Evolutionary conservation across 2,797 vertebrate species (phyloP).

Genomic region (Nyctibius grandis): DNA sequence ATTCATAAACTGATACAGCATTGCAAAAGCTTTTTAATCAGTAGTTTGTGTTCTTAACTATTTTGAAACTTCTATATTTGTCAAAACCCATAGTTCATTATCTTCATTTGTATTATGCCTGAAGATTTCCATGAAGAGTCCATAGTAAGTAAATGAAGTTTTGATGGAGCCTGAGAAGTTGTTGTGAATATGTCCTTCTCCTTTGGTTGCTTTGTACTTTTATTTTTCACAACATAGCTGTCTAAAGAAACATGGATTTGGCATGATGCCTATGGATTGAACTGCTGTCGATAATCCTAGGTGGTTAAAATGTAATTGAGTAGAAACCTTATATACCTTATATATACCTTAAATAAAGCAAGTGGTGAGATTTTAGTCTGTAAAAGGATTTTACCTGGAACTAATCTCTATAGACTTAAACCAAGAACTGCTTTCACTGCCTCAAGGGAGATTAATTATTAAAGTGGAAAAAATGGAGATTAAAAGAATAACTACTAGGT

Average conservation of each 20-base stretch:
- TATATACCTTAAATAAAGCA: background rate
- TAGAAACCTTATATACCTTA: background rate
- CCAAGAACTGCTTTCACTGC: background rate
- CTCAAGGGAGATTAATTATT: conserved; percentile 10
- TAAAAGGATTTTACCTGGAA: background rate
- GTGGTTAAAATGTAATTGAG: background rate
- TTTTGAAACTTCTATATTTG: conserved; percentile 52
- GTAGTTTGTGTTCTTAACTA: conserved; percentile 56
- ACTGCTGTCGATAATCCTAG: background rate
- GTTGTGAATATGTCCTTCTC: background rate
- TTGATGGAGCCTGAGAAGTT: background rate
- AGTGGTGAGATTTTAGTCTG: background rate
- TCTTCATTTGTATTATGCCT: background rate
- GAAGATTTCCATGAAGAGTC: background rate
- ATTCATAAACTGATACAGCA: conserved; percentile 51
- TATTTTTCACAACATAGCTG: background rate
- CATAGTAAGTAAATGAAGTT: background rate
- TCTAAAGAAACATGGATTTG: background rate
- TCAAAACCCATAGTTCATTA: background rate
- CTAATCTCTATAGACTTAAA: background rate
- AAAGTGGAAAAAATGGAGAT: background rate
- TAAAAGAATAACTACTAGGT: background rate
- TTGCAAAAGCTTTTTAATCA: conserved; percentile 50
- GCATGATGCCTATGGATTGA: background rate
- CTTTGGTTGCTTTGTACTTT: background rate